Conservation (phyloP, 1,140 invertebrate species). For the Archivesica marissinica region DNA sequence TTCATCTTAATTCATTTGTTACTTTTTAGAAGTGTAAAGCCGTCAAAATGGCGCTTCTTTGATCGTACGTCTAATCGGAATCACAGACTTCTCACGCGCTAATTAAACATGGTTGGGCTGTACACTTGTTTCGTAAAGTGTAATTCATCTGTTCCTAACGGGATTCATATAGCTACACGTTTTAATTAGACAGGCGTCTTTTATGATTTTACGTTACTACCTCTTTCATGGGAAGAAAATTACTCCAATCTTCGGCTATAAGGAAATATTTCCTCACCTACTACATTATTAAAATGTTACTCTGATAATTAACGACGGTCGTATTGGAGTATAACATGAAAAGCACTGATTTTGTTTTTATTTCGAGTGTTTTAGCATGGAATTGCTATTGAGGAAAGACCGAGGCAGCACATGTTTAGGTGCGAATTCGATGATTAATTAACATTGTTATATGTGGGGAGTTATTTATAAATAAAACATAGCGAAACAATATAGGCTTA, state of each 20-base stretch:
- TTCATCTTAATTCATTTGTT: constrained; percentile 26
- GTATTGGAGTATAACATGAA: not conserved
- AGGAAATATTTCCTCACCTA: constrained; percentile 1
- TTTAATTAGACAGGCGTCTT: constrained; percentile 37
- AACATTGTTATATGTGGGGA: no score
- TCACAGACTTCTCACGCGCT: not conserved
- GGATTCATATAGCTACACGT: constrained; percentile 24
- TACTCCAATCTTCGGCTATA: constrained; percentile 11
- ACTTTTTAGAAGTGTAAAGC: constrained; percentile 34
- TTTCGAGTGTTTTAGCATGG: not conserved
- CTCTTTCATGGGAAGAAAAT: constrained; percentile 22
- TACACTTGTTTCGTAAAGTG: constrained; percentile 13
- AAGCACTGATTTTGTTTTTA: not conserved
- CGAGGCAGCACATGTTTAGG: no score
- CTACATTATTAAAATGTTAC: constrained; percentile 22
- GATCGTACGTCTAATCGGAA: constrained; percentile 11
- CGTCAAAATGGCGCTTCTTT: constrained; percentile 19
- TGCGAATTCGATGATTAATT: no score
- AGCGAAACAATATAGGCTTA: no score
- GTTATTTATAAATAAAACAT: no score
- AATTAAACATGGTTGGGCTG: constrained; percentile 30
- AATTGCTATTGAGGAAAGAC: no score
- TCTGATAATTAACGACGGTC: constrained; percentile 3
- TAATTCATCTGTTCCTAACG: not conserved
- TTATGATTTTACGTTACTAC: constrained; percentile 27